Evolutionary conservation across 1,140 invertebrate species (phyloP), one percentile per base, ranked within the genome.

Genomic region (Drosophila yakuba): DNA sequence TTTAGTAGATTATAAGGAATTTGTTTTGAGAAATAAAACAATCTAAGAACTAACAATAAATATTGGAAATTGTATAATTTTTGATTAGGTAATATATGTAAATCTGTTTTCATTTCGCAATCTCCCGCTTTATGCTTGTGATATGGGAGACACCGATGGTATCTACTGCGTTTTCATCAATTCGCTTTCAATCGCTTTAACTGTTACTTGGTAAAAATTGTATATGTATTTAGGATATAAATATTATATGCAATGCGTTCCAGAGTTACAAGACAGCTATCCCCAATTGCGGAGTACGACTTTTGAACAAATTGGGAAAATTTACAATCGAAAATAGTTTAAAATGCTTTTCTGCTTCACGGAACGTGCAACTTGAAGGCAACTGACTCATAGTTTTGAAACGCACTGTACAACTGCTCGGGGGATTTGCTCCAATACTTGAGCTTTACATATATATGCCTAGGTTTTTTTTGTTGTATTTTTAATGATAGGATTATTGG

Each of bases 401-500:
- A 58, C 28, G 68, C 64, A 71, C 15, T 36, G 39, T 32, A 58
- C n/a, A 58, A 58, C 56, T 71, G 58, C 69, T 74, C 57, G 69
- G 57, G 58, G 51, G 71, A 55, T 25, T 58, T 41, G 50, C 67
- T 71, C 44, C 67, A 71, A 71, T 71, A 50, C 64, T 71, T 71
- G 67, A 71, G 64, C 67, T 71, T 71, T 71, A 64, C 48, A 73
- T 73, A 73, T 71, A 73, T 60, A 61, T 25, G 67, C 39, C 67
- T 73, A 52, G 48, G 39, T 73, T 57, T 36, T 32, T 32, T 32
- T 32, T 32, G 7, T 8, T 51, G 51, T 41, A 64, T 50, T 74
- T 52, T 48, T 71, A 57, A 58, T 71, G 64, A 71, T 71, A 71
- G 67, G 67, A 74, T 63, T 74, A 74, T 74, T 74, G 52, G 52